A percentile compares a stretch with the other conserved stretches of the same genome.
Evolutionary conservation across 2,113 vertebrate genomes (phyloP).

Genomic region (Laticauda colubrina): DNA sequence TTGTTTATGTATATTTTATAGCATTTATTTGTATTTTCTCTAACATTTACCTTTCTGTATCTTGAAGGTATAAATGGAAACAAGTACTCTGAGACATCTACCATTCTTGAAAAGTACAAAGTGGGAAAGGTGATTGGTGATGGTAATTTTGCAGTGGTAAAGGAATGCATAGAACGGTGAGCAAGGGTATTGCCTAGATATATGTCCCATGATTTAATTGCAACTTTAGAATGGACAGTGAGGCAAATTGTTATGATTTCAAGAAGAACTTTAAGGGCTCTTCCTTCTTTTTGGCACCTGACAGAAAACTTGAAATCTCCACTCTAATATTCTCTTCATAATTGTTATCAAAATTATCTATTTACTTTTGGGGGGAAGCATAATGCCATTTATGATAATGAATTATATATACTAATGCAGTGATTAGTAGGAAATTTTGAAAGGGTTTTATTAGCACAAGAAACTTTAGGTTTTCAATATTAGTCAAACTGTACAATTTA

Average conservation of each 20-base stretch:
- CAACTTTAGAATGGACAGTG: not conserved
- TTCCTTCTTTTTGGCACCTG: not conserved
- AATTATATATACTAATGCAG: not conserved
- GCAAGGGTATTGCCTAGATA: slow-evolving; percentile 32
- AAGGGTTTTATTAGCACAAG: not conserved
- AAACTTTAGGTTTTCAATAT: not conserved
- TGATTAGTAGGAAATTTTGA: not conserved
- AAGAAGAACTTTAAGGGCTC: not conserved
- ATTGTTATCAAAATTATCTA: not conserved
- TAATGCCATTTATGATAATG: not conserved
- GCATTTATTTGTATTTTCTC: slow-evolving; percentile 29
- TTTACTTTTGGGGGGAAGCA: not conserved
- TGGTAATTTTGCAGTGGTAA: slow-evolving; percentile 97
- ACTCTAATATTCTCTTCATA: not conserved
- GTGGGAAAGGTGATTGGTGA: slow-evolving; percentile 96
- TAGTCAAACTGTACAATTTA: not conserved
- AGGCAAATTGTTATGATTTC: not conserved
- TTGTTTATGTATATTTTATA: slow-evolving; percentile 13
- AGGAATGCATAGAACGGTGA: slow-evolving; percentile 91
- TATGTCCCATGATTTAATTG: not conserved
- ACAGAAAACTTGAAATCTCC: not conserved
- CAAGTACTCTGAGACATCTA: slow-evolving; percentile 72
- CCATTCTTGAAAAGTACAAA: slow-evolving; percentile 89
- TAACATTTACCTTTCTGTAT: slow-evolving; percentile 28
- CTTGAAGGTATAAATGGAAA: slow-evolving; percentile 84